phyloP scores from a whole-genome alignment of 2,113 vertebrate species.

The Syngnathus scovelli region DNA sequence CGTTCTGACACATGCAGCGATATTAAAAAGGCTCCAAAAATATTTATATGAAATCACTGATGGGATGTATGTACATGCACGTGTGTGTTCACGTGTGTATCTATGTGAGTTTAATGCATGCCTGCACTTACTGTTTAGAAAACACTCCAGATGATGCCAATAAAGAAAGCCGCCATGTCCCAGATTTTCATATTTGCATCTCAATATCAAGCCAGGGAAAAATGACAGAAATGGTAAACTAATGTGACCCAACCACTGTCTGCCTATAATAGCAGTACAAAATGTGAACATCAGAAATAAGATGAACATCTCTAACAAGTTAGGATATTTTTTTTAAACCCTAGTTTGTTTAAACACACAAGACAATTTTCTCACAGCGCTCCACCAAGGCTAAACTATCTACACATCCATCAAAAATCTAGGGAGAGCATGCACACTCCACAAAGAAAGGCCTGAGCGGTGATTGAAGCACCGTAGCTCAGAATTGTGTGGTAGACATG shows the following conservation, averaged over 20 bases:
- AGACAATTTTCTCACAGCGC: too few relatives aligned
- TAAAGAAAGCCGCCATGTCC: conserved; percentile 15
- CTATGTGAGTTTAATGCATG: background rate
- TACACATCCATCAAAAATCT: too few relatives aligned
- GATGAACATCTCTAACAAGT: background rate
- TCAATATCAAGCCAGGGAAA: conserved; percentile 8
- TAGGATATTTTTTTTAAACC: too few relatives aligned
- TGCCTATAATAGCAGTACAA: background rate
- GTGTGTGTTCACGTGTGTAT: conserved; percentile 1
- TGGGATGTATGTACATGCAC: conserved; percentile 1
- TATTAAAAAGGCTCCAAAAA: conserved; percentile 16
- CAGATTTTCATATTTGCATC: conserved; percentile 12
- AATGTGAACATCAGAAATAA: background rate
- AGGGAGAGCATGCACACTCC: too few relatives aligned
- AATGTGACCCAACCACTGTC: background rate
- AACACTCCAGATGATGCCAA: conserved; percentile 17
- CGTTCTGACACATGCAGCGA: background rate
- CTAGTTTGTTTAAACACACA: too few relatives aligned
- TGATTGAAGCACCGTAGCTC: too few relatives aligned
- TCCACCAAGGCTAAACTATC: too few relatives aligned
- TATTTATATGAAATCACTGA: conserved; percentile 18
- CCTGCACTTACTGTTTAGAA: conserved; percentile 14
- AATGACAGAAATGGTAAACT: background rate
- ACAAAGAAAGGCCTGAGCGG: too few relatives aligned
- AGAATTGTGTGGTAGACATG: too few relatives aligned